Conservation (phyloP, 2,113 vertebrate species). For the Bubo blakistoni region DNA sequence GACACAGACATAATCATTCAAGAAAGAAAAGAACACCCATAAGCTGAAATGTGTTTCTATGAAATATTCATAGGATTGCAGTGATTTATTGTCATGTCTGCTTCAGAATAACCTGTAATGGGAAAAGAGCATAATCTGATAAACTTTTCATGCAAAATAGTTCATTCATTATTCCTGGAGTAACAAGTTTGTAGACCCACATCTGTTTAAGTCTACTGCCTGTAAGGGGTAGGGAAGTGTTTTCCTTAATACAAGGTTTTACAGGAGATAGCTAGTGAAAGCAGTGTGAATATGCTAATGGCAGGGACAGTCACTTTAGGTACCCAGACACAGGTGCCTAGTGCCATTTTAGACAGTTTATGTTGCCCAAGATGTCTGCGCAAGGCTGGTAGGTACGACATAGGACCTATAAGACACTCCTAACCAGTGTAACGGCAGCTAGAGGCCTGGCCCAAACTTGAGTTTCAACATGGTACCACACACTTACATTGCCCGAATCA, state of each 20-base stretch:
- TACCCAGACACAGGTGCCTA: background rate
- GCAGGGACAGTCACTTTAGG: background rate
- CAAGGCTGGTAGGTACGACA: background rate
- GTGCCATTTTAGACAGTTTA: background rate
- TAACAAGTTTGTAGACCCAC: background rate
- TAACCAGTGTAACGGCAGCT: background rate
- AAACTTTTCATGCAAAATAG: slow-evolving; percentile 18
- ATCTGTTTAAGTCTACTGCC: background rate
- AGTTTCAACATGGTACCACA: background rate
- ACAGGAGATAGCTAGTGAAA: background rate
- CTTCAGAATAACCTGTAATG: background rate
- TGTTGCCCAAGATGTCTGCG: background rate
- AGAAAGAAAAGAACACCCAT: background rate
- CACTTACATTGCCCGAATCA: background rate
- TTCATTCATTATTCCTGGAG: background rate
- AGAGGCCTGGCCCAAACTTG: background rate
- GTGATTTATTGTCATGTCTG: background rate
- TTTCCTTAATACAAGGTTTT: background rate
- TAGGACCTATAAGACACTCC: background rate
- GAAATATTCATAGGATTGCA: slow-evolving; percentile 10
- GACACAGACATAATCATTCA: background rate
- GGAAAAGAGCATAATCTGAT: background rate
- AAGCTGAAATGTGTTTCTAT: background rate
- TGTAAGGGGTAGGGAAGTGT: background rate
- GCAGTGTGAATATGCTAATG: background rate